Evolutionary conservation across 37 sponge, comb jelly and placozoan species (phyloP), one percentile per base, ranked within the genome.

Genomic region (Geodia barretti): DNA sequence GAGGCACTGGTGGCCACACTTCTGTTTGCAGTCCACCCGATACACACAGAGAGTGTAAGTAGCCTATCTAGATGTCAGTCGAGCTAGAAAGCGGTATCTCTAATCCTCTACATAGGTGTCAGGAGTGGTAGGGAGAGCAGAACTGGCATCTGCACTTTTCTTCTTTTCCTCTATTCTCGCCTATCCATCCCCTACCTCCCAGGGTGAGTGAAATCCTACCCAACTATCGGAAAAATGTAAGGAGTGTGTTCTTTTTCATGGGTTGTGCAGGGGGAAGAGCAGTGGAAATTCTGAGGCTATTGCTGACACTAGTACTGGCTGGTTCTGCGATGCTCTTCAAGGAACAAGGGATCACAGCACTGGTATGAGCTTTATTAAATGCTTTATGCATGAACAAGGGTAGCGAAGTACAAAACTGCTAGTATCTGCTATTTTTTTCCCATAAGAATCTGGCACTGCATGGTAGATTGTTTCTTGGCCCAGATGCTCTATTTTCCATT

Each of bases 41-140:
- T 92, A 17, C 96, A 95, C 87, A 84, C 88, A 14, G 96, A 95
- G 63, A 76, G 78, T 67, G 92, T 89, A 68, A 82, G 90, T n/a
- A 29, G n/a, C n/a, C n/a, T n/a, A n/a, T n/a, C n/a, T n/a, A n/a
- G n/a, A n/a, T n/a, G n/a, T n/a, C n/a, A n/a, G n/a, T n/a, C n/a
- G 25, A 47, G 11, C 54, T 14, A 47, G 54, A 14, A 47, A 14
- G 7, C 54, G 14, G 11, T 47, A 14, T n/a, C 54, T 47, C 3
- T 39, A 2, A 4, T 38, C 36, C 5, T 39, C 4, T 14, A 39
- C 73, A 11, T 41, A 88, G 88, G 78, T 91, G 19, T 86, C 87
- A 34, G 87, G 94, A 32, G 68, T 93, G 26, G 94, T 93, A 8
- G 94, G 94, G 2, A 74, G 94, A 54, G 94, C 94, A 31, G 94